phyloP scores from a whole-genome alignment of 2,888 invertebrate species.

The Xylocampa areola region DNA sequence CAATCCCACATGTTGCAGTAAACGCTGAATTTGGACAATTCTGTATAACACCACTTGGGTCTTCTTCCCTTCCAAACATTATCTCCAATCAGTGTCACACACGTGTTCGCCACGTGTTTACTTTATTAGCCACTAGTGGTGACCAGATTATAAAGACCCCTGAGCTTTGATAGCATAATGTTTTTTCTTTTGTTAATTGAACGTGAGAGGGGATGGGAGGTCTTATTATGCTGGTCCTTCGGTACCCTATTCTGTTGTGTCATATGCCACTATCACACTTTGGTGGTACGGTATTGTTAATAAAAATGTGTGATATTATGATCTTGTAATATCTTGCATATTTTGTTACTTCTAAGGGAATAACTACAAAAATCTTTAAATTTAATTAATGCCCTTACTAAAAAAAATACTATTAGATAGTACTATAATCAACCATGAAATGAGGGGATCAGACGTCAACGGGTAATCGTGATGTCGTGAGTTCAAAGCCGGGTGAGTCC shows the following conservation, averaged over 20 bases:
- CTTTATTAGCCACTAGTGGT: slow-evolving; percentile 59
- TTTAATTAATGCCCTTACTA: too few relatives aligned
- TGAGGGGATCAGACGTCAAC: slow-evolving; percentile 31
- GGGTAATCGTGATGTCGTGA: slow-evolving; percentile 50
- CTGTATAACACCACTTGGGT: slow-evolving; percentile 21
- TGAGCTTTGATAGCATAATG: slow-evolving; percentile 39
- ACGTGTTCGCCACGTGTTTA: slow-evolving; percentile 64
- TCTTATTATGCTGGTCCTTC: slow-evolving; percentile 33
- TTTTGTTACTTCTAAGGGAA: slow-evolving; percentile 8
- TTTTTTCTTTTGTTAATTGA: slow-evolving; percentile 47
- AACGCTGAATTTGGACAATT: slow-evolving; percentile 39
- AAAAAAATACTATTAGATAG: slow-evolving; percentile 13
- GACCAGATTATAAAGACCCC: slow-evolving; percentile 53
- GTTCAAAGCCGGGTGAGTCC: slow-evolving; percentile 22
- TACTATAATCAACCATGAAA: slow-evolving; percentile 49
- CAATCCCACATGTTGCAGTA: slow-evolving; percentile 37
- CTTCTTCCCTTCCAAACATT: slow-evolving; percentile 49
- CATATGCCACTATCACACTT: slow-evolving; percentile 47
- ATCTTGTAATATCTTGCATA: slow-evolving; percentile 24
- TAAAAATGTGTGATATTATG: slow-evolving; percentile 38
- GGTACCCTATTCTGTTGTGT: slow-evolving; percentile 47
- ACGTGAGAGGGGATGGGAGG: slow-evolving; percentile 24
- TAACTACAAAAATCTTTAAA: neutral
- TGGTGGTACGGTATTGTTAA: slow-evolving; percentile 39
- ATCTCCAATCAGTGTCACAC: slow-evolving; percentile 61